These are phyloP conservation scores for Lumbricus terrestris DNA, from an alignment of 2,888 invertebrate species.

Conservation along the genomic window DNA sequence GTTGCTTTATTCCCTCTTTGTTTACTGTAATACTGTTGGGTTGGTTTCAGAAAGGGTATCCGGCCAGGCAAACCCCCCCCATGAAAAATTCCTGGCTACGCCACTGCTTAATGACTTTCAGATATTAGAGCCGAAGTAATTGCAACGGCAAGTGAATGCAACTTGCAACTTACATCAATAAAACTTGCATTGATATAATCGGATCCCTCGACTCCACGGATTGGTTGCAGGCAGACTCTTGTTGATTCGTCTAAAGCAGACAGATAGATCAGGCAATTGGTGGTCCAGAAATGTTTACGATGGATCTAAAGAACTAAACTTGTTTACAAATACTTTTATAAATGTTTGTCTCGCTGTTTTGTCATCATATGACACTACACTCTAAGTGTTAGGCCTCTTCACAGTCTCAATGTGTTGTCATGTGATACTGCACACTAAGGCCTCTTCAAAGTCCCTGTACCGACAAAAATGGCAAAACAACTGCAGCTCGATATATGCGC, in stretches of 20 bases:
- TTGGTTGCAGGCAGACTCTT: conserved; percentile 86
- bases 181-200: conserved; percentile 99
- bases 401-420: background rate
- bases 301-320: background rate
- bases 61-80: no score
- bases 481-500: no score
- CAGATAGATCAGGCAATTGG: background rate
- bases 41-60: no score
- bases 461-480: no score
- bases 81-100: no score
- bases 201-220: conserved; percentile 82
- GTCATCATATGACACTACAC: background rate
- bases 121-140: background rate
- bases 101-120: no score
- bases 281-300: background rate
- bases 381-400: no score
- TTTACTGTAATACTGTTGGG: no score
- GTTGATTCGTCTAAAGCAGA: conserved; percentile 74
- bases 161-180: conserved; percentile 72
- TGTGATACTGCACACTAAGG: background rate
- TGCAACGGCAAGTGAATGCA: background rate
- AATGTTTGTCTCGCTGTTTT: background rate
- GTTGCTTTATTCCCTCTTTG: no score
- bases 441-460: background rate
- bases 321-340: background rate